These are phyloP conservation scores for Ernsta delagoae DNA, from an alignment of 2,888 invertebrate genomes.

Conservation along the genomic window DNA sequence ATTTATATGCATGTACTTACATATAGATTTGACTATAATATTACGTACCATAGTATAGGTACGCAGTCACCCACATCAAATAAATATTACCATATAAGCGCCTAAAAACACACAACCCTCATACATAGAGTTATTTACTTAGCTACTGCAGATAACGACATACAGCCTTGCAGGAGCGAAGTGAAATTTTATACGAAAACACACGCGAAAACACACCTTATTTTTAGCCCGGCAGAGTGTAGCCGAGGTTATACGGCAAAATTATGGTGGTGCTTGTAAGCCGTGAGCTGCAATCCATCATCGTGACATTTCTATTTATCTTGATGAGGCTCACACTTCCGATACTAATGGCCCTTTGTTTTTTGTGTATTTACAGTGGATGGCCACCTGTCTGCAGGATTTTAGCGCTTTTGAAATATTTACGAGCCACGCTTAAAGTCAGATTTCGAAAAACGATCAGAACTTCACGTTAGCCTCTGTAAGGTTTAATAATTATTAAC, in stretches of 20 bases:
- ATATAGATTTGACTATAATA: too few relatives aligned
- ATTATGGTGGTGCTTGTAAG: constrained; percentile 52
- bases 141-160: constrained; percentile 52
- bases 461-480: background rate
- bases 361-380: constrained; percentile 49
- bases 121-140: constrained; percentile 62
- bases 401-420: constrained; percentile 33
- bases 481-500: too few relatives aligned
- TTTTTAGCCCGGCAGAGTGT: constrained; percentile 41
- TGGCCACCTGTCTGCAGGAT: constrained; percentile 36
- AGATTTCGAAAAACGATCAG: constrained; percentile 4
- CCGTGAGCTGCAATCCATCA: constrained; percentile 76
- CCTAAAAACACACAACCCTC: constrained; percentile 48
- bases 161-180: constrained; percentile 61
- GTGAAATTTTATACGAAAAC: constrained; percentile 41
- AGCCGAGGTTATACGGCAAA: constrained; percentile 47
- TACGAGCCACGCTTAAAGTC: constrained; percentile 19
- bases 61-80: background rate
- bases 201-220: constrained; percentile 52
- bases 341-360: constrained; percentile 72
- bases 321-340: constrained; percentile 77
- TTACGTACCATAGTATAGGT: too few relatives aligned
- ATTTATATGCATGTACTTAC: too few relatives aligned
- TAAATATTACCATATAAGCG: constrained; percentile 45
- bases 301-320: constrained; percentile 81